These are phyloP conservation scores for Hormaphis cornu DNA, from an alignment of 1,140 invertebrate genomes.

Conservation along the genomic window DNA sequence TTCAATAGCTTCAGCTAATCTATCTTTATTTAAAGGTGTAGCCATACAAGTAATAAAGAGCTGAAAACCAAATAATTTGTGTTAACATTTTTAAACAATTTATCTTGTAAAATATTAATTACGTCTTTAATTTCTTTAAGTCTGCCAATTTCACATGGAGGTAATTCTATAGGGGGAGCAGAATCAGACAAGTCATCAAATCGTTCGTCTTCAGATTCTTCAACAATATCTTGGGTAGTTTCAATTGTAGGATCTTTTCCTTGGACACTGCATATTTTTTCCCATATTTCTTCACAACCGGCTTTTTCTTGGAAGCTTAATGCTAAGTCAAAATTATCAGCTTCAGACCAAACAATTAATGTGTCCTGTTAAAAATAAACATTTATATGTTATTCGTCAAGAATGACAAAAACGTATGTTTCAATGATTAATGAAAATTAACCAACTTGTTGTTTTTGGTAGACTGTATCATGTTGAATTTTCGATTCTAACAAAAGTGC, in stretches of 20 bases:
- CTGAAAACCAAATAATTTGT: conserved; percentile 36
- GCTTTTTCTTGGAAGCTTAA: conserved; percentile 99
- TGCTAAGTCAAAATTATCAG: conserved; percentile 96
- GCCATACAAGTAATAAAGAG: conserved; percentile 68
- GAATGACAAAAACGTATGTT: conserved; percentile 25
- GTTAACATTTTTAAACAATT: not conserved
- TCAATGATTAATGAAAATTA: not conserved
- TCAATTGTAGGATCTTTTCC: conserved; percentile 96
- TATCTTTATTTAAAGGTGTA: conserved; percentile 83
- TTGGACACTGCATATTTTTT: conserved; percentile 97
- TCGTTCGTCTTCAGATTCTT: conserved; percentile 95
- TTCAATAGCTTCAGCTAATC: conserved; percentile 87
- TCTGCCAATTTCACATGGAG: conserved; percentile 82
- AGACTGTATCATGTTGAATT: conserved; percentile 93
- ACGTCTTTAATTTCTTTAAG: conserved; percentile 90
- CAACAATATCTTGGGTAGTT: conserved; percentile 93
- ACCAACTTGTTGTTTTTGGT: conserved; percentile 91
- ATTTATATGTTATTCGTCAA: not conserved
- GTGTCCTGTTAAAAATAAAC: conserved; percentile 60
- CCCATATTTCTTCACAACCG: conserved; percentile 99
- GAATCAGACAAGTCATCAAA: conserved; percentile 93
- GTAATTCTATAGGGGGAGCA: conserved; percentile 82
- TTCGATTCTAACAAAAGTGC: conserved; percentile 90
- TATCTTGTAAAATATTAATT: not conserved
- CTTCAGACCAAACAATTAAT: conserved; percentile 99